Evolutionary conservation across 2,113 vertebrate species (phyloP).

Genomic region (Brienomyrus brachyistius): DNA sequence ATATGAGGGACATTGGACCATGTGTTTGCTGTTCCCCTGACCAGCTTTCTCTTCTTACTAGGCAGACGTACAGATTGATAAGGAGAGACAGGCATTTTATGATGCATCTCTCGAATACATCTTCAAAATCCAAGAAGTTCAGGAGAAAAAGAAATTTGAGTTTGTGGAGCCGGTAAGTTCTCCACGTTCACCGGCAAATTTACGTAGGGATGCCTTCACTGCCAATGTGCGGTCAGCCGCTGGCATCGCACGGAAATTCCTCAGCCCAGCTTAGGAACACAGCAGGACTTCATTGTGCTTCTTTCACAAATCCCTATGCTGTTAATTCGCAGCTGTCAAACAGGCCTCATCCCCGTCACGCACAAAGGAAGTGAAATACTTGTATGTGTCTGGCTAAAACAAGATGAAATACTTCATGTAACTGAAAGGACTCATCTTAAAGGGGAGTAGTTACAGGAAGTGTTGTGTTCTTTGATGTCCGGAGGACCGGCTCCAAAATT

Average conservation of each 20-base stretch:
- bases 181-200: not conserved
- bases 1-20: not conserved
- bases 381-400: slow-evolving; percentile 28
- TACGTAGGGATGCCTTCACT: not conserved
- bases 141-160: slow-evolving; percentile 98
- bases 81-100: slow-evolving; percentile 91
- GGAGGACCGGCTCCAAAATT: not conserved
- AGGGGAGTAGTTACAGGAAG: slow-evolving; percentile 26
- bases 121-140: slow-evolving; percentile 98
- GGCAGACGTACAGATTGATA: slow-evolving; percentile 89
- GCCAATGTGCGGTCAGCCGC: not conserved
- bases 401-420: slow-evolving; percentile 14
- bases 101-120: slow-evolving; percentile 93
- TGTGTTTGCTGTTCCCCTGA: slow-evolving; percentile 19
- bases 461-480: slow-evolving; percentile 21
- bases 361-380: slow-evolving; percentile 19
- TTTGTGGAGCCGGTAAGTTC: slow-evolving; percentile 92
- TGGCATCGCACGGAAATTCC: not conserved
- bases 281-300: not conserved
- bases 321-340: not conserved
- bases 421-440: slow-evolving; percentile 18
- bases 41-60: slow-evolving; percentile 47
- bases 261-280: not conserved
- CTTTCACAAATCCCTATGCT: not conserved
- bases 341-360: not conserved